Evolutionary conservation across 2,888 invertebrate genomes (phyloP).

Genomic region (Ennomos erosarius): DNA sequence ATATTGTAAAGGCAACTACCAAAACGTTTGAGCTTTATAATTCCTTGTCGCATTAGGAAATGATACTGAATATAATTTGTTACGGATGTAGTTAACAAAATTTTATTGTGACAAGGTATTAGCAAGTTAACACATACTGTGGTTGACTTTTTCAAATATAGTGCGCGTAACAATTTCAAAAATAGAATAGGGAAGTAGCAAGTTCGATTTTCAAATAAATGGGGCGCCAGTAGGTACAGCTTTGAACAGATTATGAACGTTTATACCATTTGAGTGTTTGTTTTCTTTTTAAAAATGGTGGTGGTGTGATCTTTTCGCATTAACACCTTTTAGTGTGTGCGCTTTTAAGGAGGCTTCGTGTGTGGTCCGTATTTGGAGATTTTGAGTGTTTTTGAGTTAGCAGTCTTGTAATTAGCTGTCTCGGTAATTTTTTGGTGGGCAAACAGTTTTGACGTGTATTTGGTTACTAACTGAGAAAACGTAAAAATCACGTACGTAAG

Average conservation of each 20-base stretch:
- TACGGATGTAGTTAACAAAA: not conserved
- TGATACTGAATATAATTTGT: slow-evolving; percentile 53
- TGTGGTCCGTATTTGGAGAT: slow-evolving; percentile 65
- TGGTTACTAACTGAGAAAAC: not conserved
- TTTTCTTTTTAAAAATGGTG: slow-evolving; percentile 70
- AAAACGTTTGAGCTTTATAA: slow-evolving; percentile 8
- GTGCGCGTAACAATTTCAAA: slow-evolving; percentile 69
- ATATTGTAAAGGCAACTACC: slow-evolving; percentile 41
- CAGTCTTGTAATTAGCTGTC: slow-evolving; percentile 46
- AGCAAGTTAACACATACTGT: not conserved
- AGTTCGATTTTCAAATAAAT: slow-evolving; percentile 68
- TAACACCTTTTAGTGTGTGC: slow-evolving; percentile 82
- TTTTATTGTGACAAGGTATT: slow-evolving; percentile 3
- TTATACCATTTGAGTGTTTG: slow-evolving; percentile 72
- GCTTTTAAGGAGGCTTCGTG: slow-evolving; percentile 71
- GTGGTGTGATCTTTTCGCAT: slow-evolving; percentile 73
- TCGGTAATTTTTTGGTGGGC: slow-evolving; percentile 36
- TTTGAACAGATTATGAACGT: slow-evolving; percentile 76
- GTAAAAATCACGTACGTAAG: too few species aligned
- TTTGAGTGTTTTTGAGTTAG: slow-evolving; percentile 51
- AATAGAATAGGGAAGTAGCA: slow-evolving; percentile 68
- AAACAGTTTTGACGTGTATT: slow-evolving; percentile 17
- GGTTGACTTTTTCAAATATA: slow-evolving; percentile 65
- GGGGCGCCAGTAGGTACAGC: slow-evolving; percentile 71
- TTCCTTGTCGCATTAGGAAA: slow-evolving; percentile 54